Conservation (phyloP, 2,797 vertebrate species). For the Etheostoma perlongum region DNA sequence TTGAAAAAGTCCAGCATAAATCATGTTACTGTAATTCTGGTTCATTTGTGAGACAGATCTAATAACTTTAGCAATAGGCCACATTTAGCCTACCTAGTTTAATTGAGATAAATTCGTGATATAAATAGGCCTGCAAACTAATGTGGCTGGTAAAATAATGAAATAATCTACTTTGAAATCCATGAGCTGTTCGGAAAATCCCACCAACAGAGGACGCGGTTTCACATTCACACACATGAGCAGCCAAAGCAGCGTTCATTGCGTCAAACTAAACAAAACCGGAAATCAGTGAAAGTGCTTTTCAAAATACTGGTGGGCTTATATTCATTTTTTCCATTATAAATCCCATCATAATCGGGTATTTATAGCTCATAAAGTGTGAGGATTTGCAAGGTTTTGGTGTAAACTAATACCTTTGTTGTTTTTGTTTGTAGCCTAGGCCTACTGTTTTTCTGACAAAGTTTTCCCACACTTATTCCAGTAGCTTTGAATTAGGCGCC, state of each 20-base stretch:
- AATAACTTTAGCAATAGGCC: background rate
- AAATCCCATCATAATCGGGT: background rate
- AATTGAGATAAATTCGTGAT: background rate
- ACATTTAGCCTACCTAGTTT: background rate
- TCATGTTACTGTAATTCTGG: background rate
- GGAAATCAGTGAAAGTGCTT: background rate
- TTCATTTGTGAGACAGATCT: background rate
- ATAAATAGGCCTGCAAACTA: background rate
- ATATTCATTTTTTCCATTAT: background rate
- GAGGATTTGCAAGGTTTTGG: background rate
- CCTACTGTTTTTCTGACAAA: background rate
- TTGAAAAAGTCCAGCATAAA: background rate
- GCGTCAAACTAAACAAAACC: constrained; percentile 29
- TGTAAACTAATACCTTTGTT: background rate
- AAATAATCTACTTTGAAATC: constrained; percentile 9
- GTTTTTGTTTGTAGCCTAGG: background rate
- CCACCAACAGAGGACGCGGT: constrained; percentile 68
- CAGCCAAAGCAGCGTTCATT: constrained; percentile 15
- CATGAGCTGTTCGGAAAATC: constrained; percentile 21
- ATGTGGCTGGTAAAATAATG: background rate
- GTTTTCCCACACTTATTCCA: background rate
- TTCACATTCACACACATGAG: constrained; percentile 29
- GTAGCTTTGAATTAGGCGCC: background rate
- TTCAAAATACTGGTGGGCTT: constrained; percentile 49
- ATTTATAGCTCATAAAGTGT: background rate